These are phyloP conservation scores for Drosophila meridiana DNA, from an alignment of 2,888 invertebrate genomes.

Conservation along the genomic window DNA sequence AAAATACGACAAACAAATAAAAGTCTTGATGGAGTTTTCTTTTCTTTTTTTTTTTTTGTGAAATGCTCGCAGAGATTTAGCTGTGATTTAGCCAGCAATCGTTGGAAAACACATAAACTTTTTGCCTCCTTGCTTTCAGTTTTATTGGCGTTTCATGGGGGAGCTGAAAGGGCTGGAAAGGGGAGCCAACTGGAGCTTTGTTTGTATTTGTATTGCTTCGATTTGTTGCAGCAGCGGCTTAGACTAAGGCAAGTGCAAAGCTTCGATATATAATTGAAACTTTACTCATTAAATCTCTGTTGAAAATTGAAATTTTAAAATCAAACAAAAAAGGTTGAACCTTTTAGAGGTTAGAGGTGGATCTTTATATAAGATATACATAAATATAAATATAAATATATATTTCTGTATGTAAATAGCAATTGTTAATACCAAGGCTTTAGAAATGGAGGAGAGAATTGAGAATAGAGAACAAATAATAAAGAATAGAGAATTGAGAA, in stretches of 20 bases:
- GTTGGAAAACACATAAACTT: conserved; percentile 77
- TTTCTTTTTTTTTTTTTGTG: conserved; percentile 4
- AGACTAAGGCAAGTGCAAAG: conserved; percentile 51
- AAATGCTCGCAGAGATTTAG: conserved; percentile 69
- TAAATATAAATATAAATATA: too few relatives aligned
- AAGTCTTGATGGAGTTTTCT: conserved; percentile 53
- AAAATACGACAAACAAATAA: conserved; percentile 70
- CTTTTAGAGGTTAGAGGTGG: conserved; percentile 5
- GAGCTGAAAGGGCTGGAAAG: neutral
- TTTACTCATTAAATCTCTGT: conserved; percentile 70
- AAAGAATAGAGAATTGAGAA: neutral
- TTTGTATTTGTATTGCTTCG: conserved; percentile 63
- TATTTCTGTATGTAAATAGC: too few relatives aligned
- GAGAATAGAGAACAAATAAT: neutral
- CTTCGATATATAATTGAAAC: conserved; percentile 74
- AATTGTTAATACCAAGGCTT: too few relatives aligned
- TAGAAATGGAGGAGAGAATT: too few relatives aligned
- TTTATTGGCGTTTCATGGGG: conserved; percentile 62
- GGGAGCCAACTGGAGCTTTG: conserved; percentile 17
- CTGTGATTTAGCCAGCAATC: conserved; percentile 78
- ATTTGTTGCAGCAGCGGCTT: conserved; percentile 64
- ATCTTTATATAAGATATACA: neutral
- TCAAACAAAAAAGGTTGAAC: neutral
- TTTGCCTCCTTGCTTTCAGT: conserved; percentile 56
- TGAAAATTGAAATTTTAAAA: conserved; percentile 20